phyloP scores from a whole-genome alignment of 92 coral and sea anemone genomes.

The Siderastrea radians region DNA sequence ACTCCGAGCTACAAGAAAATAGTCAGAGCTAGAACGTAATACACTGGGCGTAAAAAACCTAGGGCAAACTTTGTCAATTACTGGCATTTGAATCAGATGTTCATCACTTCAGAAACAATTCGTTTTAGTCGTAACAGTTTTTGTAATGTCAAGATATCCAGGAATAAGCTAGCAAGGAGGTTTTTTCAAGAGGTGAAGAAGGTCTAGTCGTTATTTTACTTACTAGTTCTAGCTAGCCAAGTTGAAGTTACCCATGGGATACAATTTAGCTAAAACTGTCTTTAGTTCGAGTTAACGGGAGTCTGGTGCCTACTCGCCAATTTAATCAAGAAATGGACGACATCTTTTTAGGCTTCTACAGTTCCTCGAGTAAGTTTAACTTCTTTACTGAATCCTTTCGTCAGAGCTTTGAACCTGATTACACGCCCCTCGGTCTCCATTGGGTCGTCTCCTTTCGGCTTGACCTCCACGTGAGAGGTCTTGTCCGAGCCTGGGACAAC shows the following conservation, averaged over 20 bases:
- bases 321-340: too few species aligned
- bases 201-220: neutral
- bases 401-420: neutral
- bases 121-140: too few species aligned
- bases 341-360: neutral
- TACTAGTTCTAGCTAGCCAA: neutral
- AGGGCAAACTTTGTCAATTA: neutral
- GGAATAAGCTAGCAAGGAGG: too few species aligned
- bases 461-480: neutral
- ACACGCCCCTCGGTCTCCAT: neutral
- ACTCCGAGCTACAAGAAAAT: neutral
- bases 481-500: neutral
- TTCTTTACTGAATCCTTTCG: constrained; percentile 12
- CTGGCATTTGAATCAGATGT: too few species aligned
- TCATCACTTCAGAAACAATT: too few species aligned
- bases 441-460: neutral
- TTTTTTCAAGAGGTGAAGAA: too few species aligned
- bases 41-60: neutral
- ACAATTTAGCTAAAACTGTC: neutral
- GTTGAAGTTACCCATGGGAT: neutral
- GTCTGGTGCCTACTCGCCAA: neutral
- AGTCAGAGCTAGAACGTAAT: neutral
- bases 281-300: neutral
- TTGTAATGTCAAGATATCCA: too few species aligned
- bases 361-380: neutral